Percentiles rank a stretch among this genome's conserved stretches.
phyloP scores from a whole-genome alignment of 1,140 invertebrate species.

The Phortica variegata region DNA sequence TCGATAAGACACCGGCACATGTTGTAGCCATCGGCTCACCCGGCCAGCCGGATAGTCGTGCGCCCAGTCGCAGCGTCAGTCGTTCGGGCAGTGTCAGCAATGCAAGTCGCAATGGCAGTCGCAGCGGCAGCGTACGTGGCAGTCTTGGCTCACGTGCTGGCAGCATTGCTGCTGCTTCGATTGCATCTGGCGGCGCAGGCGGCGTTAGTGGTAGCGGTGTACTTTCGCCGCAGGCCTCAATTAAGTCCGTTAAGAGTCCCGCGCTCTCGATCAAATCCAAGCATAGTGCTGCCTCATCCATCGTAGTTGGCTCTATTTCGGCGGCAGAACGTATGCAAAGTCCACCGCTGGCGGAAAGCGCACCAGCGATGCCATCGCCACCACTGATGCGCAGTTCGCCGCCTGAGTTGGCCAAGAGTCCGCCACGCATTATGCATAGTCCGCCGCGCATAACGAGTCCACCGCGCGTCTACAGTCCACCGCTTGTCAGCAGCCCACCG shows the following conservation, averaged over 20 bases:
- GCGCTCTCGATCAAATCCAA: constrained; percentile 38
- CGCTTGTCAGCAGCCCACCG: constrained; percentile 46
- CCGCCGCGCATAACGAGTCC: constrained; percentile 49
- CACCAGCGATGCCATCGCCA: constrained; percentile 49
- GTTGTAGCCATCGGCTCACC: constrained; percentile 15
- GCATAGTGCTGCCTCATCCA: constrained; percentile 17
- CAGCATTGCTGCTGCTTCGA: constrained; percentile 21
- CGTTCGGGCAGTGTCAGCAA: constrained; percentile 14
- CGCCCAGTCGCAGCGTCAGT: constrained; percentile 31
- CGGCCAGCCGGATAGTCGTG: constrained; percentile 35
- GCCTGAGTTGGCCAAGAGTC: constrained; percentile 29
- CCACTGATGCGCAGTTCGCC: constrained; percentile 44
- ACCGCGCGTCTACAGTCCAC: constrained; percentile 46
- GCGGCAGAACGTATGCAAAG: constrained; percentile 36
- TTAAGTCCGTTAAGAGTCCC: constrained; percentile 30
- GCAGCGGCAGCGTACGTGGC: constrained; percentile 11
- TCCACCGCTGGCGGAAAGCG: constrained; percentile 37
- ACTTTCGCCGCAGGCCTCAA: constrained; percentile 35
- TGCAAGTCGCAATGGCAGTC: constrained; percentile 30
- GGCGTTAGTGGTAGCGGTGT: constrained; percentile 2
- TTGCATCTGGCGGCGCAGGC: constrained; percentile 6
- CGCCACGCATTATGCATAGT: constrained; percentile 47
- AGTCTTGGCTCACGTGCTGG: constrained; percentile 30
- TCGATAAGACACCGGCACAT: constrained; percentile 15
- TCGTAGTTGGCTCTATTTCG: background rate